Conservation (phyloP, 2,888 invertebrate genomes). For the Diloba caeruleocephala region DNA sequence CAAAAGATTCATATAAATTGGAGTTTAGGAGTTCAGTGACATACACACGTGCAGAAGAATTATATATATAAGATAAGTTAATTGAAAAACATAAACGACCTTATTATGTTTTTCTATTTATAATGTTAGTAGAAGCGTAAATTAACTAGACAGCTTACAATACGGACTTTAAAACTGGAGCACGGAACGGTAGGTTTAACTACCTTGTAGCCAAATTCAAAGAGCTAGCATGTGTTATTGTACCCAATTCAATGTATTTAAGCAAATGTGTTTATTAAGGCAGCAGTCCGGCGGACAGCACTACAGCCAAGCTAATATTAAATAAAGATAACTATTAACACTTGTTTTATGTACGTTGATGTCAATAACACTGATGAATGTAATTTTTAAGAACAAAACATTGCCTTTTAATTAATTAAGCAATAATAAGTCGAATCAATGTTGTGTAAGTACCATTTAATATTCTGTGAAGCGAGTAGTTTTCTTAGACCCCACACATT, state of each 20-base stretch:
- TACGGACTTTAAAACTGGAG: neutral
- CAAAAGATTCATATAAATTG: no score
- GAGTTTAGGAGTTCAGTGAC: no score
- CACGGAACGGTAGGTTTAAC: conserved; percentile 24
- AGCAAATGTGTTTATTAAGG: conserved; percentile 44
- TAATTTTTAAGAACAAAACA: conserved; percentile 26
- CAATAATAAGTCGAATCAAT: conserved; percentile 37
- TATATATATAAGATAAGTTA: no score
- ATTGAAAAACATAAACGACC: no score
- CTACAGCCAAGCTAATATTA: conserved; percentile 22
- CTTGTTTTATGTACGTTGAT: conserved; percentile 19
- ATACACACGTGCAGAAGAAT: no score
- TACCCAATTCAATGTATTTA: conserved; percentile 34
- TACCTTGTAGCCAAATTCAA: conserved; percentile 17
- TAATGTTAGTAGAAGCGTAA: no score
- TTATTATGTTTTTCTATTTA: no score
- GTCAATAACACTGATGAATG: conserved; percentile 14
- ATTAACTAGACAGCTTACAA: neutral
- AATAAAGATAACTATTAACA: conserved; percentile 36
- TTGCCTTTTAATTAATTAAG: conserved; percentile 39
- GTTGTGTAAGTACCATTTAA: no score
- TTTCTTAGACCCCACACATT: no score
- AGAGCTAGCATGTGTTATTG: conserved; percentile 20
- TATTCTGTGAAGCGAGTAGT: no score
- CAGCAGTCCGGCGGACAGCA: conserved; percentile 41